Percentiles rank a stretch among this genome's conserved stretches.
These are phyloP conservation scores for Hirtodrosophila confusa DNA, from an alignment of 2,888 invertebrate species.

Conservation along the genomic window DNA sequence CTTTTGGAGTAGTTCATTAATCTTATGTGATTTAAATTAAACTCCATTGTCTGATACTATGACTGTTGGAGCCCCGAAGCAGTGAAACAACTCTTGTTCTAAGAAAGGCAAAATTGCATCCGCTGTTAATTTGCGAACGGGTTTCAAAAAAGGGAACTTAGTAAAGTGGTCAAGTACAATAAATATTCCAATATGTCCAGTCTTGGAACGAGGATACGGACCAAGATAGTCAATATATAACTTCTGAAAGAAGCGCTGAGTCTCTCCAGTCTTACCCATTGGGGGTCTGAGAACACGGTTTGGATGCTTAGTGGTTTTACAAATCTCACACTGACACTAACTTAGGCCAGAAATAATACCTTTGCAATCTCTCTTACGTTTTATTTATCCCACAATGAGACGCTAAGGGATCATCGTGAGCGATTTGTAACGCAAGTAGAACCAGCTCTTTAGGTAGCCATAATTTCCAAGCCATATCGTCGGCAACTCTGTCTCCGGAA, in stretches of 20 bases:
- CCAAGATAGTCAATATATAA: slow-evolving; percentile 1
- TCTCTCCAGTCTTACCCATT: not conserved
- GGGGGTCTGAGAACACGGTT: not conserved
- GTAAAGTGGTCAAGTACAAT: not conserved
- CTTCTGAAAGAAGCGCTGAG: not conserved
- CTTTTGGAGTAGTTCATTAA: not conserved
- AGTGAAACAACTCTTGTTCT: not conserved
- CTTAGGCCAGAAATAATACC: slow-evolving; percentile 2
- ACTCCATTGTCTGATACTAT: not conserved
- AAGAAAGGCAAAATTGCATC: not conserved
- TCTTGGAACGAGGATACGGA: not conserved
- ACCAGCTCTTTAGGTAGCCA: slow-evolving; percentile 28
- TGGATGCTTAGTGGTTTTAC: not conserved
- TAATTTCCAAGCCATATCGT: slow-evolving; percentile 37
- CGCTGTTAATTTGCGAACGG: slow-evolving; percentile 1
- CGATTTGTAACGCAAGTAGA: too few species aligned
- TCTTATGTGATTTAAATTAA: not conserved
- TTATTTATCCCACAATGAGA: slow-evolving; percentile 9
- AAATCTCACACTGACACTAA: not conserved
- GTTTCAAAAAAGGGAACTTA: not conserved
- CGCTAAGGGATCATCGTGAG: not conserved
- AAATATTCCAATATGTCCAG: not conserved
- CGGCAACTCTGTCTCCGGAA: slow-evolving; percentile 7
- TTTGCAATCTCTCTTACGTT: not conserved
- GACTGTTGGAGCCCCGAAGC: not conserved